Base-by-base conservation (phyloP, 2,888 invertebrate species). In the Melipona bicolor region DNA sequence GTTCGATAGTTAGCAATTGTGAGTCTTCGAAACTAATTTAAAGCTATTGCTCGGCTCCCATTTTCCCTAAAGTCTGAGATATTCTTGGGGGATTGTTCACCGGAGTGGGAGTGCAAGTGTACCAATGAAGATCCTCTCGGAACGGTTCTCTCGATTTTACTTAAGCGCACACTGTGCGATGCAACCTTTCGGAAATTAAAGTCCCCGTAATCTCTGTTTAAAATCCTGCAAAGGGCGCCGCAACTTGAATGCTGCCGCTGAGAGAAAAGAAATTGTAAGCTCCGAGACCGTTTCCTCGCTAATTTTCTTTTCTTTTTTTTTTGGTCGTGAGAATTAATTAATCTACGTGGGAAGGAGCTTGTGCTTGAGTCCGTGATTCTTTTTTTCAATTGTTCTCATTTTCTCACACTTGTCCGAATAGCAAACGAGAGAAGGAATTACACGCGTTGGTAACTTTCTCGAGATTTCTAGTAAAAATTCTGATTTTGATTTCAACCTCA, bases 81-180 rank as follows among this genome's bases (percentile, higher is more conserved):
- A 64, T 52, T 64, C 50, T 32, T 73, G 27, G 61, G 50, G 62
- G 32, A 24, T 73, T 52, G 50, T 27, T 50, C 11, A 62, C n/a
- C 13, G 50, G n/a, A 73, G 21, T 32, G 52, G 32, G 11, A 73
- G 17, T 27, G 71, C 61, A 27, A 61, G 49, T 52, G 36, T n/a
- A 50, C 32, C 54, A 68, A 59, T 68, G 49, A 52, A 56, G 54
- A 43, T 75, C 21, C 65, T 56, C 49, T 56, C 49, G 21, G 56
- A 75, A 68, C 54, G 54, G n/a, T 52, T 50, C 74, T 19, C 32
- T 21, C 32, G n/a, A 59, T 54, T 75, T 67, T 65, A 32, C 50
- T 67, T 68, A 64, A 64, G 62, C 32, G 50, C 79, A 72, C 43
- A 77, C 81, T 83, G 21, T 64, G 17, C 73, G 19, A 64, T n/a